phyloP scores from a whole-genome alignment of 1,140 invertebrate species.

The Agraylea sexmaculata region DNA sequence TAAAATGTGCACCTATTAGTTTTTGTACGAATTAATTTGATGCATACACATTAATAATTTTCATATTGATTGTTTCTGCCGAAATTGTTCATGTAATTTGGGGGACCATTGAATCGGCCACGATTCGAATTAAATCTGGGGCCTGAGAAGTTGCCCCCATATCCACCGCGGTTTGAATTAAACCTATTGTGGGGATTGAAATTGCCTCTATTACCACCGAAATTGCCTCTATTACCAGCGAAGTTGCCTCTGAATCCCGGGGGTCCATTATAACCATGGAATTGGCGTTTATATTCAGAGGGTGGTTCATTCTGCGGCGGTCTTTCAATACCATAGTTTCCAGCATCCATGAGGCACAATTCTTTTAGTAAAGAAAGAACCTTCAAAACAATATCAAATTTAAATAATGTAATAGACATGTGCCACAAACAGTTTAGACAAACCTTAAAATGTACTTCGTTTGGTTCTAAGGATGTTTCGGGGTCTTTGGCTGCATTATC shows the following conservation, averaged over 20 bases:
- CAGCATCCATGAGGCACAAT: constrained; percentile 60
- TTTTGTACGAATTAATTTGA: no score
- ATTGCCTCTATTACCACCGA: constrained; percentile 19
- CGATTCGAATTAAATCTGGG: no score
- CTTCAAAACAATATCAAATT: constrained; percentile 27
- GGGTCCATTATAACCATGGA: background rate
- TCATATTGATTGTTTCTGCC: no score
- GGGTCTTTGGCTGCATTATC: constrained; percentile 67
- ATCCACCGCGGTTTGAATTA: no score
- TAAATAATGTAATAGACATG: constrained; percentile 9
- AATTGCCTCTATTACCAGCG: constrained; percentile 13
- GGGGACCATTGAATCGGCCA: no score
- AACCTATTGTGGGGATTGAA: no score
- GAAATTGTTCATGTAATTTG: no score
- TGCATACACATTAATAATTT: no score
- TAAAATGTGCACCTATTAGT: no score
- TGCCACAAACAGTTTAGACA: background rate
- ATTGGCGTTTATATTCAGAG: background rate
- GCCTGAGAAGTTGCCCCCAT: no score
- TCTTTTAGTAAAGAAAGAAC: constrained; percentile 50
- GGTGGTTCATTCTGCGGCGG: constrained; percentile 8
- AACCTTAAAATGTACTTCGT: constrained; percentile 40
- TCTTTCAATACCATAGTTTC: constrained; percentile 51
- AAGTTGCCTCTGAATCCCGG: background rate
- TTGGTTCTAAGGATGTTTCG: constrained; percentile 48